Evolutionary conservation across 2,113 vertebrate species (phyloP).

Genomic region (Collichthys lucidus): DNA sequence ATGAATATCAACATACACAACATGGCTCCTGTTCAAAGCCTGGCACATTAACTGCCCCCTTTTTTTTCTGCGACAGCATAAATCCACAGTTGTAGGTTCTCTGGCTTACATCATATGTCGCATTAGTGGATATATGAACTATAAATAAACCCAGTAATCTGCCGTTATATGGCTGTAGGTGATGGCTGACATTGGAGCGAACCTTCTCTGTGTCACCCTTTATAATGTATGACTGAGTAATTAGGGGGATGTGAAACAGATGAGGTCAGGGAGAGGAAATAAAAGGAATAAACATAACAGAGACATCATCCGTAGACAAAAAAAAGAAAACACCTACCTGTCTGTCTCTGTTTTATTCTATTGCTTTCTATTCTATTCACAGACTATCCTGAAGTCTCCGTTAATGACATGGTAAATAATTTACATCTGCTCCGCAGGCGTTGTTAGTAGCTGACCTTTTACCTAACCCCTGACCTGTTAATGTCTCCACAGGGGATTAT

Average conservation of each 20-base stretch:
- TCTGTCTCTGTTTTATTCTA: background rate
- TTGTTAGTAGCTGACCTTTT: conserved; percentile 23
- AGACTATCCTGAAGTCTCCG: background rate
- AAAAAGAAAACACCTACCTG: background rate
- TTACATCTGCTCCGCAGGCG: background rate
- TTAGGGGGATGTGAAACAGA: conserved; percentile 30
- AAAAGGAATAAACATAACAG: conserved; percentile 1
- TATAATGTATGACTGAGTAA: conserved; percentile 35
- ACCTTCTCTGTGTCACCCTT: conserved; percentile 37
- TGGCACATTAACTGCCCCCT: background rate
- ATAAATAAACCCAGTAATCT: conserved; percentile 52
- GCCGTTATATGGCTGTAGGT: conserved; percentile 37
- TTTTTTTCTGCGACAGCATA: conserved; percentile 1
- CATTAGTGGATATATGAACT: conserved; percentile 36
- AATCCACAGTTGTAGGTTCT: conserved; percentile 33
- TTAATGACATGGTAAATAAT: conserved; percentile 11
- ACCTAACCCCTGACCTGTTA: conserved; percentile 20
- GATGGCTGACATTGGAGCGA: conserved; percentile 53
- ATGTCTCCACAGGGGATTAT: conserved; percentile 26
- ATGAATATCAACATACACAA: background rate
- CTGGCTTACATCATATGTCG: conserved; percentile 30
- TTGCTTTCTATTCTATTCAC: no score
- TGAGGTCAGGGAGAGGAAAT: conserved; percentile 13
- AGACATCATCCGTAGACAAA: conserved; percentile 2
- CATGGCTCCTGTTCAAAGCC: conserved; percentile 6